Evolutionary conservation across 2,888 invertebrate species (phyloP).

Genomic region (Vanessa cardui): DNA sequence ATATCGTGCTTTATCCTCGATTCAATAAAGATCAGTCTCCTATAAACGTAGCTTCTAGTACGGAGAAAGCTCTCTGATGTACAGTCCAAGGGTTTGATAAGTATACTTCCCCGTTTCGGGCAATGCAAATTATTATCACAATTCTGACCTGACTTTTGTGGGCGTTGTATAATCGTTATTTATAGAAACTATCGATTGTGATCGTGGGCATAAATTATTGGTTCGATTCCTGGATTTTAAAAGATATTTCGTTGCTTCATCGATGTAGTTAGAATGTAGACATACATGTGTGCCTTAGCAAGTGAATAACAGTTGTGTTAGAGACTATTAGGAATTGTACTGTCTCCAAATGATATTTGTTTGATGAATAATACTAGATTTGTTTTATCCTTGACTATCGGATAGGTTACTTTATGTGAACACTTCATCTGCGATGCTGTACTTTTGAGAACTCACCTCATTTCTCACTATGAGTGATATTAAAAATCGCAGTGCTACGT

Average conservation of each 20-base stretch:
- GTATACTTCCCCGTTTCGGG: slow-evolving; percentile 67
- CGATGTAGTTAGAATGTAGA: slow-evolving; percentile 8
- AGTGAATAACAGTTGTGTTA: too few relatives aligned
- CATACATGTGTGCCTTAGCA: not conserved
- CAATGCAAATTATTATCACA: slow-evolving; percentile 75
- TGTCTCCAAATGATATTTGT: too few relatives aligned
- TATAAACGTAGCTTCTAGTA: slow-evolving; percentile 25
- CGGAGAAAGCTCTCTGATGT: slow-evolving; percentile 72
- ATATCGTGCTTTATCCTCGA: slow-evolving; percentile 26
- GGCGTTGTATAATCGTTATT: slow-evolving; percentile 67
- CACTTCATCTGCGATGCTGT: too few relatives aligned
- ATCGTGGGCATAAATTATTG: slow-evolving; percentile 41
- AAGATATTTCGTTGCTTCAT: slow-evolving; percentile 33
- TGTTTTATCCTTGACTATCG: too few relatives aligned
- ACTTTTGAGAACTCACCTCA: too few relatives aligned
- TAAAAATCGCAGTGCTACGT: too few relatives aligned
- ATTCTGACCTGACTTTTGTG: slow-evolving; percentile 60
- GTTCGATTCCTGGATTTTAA: slow-evolving; percentile 40
- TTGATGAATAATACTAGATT: too few relatives aligned
- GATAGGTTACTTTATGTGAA: too few relatives aligned
- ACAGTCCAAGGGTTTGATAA: slow-evolving; percentile 64
- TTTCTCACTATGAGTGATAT: too few relatives aligned
- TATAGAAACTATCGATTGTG: slow-evolving; percentile 48
- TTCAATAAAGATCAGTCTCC: slow-evolving; percentile 32
- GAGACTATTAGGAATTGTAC: too few relatives aligned